Evolutionary conservation across 2,113 vertebrate genomes (phyloP).

Genomic region (Saccopteryx leptura): DNA sequence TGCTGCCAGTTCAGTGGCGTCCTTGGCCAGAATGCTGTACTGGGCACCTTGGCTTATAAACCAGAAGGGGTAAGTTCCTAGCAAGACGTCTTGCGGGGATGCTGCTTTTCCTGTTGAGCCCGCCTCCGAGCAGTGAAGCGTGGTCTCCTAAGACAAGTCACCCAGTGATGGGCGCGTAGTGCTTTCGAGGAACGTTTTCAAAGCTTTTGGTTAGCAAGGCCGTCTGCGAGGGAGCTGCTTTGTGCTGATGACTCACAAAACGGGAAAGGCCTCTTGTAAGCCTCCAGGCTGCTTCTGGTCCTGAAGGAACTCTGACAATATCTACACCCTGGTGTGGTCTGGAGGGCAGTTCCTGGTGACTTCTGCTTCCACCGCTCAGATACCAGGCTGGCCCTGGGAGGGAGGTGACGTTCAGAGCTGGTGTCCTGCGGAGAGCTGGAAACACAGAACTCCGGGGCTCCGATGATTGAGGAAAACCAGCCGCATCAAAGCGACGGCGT

Average conservation of each 20-base stretch:
- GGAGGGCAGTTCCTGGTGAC: background rate
- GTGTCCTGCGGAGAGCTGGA: background rate
- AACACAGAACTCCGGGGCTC: background rate
- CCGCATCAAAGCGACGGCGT: background rate
- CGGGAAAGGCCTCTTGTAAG: background rate
- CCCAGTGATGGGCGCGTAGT: accelerated
- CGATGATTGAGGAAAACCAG: background rate
- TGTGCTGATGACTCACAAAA: background rate
- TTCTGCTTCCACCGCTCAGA: background rate
- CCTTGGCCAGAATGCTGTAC: conserved; percentile 68
- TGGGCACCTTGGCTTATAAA: conserved; percentile 51
- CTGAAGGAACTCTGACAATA: background rate
- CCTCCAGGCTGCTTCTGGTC: background rate
- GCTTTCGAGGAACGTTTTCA: conserved; percentile 61
- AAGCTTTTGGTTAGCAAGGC: background rate
- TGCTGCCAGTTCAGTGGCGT: conserved; percentile 67
- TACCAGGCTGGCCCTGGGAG: background rate
- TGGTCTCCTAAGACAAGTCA: background rate
- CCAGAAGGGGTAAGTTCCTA: background rate
- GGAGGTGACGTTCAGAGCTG: background rate
- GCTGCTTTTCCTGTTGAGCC: conserved; percentile 14
- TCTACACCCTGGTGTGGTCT: background rate
- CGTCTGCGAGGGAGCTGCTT: background rate
- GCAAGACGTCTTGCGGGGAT: background rate
- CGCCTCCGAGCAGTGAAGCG: background rate